A percentile compares a stretch with the other conserved stretches of the same genome.
Conservation (phyloP, 2,113 vertebrate genomes). For the Vireo altiloquus region DNA sequence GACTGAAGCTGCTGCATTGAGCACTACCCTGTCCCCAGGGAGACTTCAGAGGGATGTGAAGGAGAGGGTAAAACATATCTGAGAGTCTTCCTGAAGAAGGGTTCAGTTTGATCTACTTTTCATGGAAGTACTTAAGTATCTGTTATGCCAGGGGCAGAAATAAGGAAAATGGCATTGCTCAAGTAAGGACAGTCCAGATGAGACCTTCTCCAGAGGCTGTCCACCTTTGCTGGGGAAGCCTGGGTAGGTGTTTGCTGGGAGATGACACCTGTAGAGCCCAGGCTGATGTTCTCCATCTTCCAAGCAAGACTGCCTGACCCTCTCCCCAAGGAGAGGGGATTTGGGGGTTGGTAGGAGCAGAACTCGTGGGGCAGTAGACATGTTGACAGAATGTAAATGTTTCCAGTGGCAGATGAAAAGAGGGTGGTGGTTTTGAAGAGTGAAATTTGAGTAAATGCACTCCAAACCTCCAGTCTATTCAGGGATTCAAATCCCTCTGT, state of each 20-base stretch:
- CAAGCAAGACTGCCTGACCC: background rate
- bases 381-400: background rate
- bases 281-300: background rate
- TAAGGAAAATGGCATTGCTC: background rate
- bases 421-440: background rate
- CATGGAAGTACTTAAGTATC: background rate
- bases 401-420: conserved; percentile 25
- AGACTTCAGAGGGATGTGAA: background rate
- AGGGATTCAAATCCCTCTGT: conserved; percentile 23
- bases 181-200: background rate
- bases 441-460: conserved; percentile 33
- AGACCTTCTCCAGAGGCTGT: background rate
- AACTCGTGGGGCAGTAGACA: background rate
- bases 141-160: background rate
- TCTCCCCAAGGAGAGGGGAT: background rate
- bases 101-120: background rate
- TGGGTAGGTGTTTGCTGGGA: background rate
- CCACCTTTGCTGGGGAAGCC: background rate
- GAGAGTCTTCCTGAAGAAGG: background rate
- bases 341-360: background rate
- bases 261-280: background rate
- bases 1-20: background rate
- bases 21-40: background rate
- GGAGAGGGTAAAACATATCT: background rate
- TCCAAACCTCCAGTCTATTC: background rate